Evolutionary conservation across 2,888 invertebrate genomes (phyloP), one percentile per base, ranked within the genome.

Genomic region (Coelopa pilipes): DNA sequence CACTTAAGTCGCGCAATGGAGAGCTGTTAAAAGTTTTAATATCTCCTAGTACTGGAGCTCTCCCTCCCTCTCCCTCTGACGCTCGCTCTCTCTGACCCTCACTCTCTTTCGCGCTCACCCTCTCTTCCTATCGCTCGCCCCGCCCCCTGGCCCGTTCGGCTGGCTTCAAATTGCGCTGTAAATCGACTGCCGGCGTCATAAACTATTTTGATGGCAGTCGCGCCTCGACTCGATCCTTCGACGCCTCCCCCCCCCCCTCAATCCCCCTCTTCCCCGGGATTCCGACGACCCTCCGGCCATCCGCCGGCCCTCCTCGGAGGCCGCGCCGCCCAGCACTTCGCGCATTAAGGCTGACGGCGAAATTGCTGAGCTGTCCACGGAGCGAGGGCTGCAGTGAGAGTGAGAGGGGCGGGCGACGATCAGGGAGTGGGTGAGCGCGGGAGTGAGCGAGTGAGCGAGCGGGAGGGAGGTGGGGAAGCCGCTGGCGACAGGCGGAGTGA

Each of bases 1-100:
- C 67, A 67, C 67, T 67, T 67, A 67, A 67, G 24, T 9, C 2
- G 34, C 50, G 67, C 50, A 67, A 67, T 67, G 50, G n/a, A 49
- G 47, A 66, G 66, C 17, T 49, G 21, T 24, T 67, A 24, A 67
- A 67, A 67, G 67, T 66, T 34, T 66, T 47, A 11, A 34, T 50
- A 53, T 53, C 2, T 34, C 7, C 34, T 34, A 34, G n/a, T n/a
- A n/a, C n/a, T 7, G 34, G 7, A 34, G 7, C 34, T 4, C 4
- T 34, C 7, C 34, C 34, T 34, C 34, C 2, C 34, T 34, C 34
- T 34, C 34, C 2, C 7, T 34, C n/a, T n/a, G 13, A 13, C 13
- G 3, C n/a, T 15, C n/a, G 3, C n/a, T 53, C 53, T 34, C n/a
- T 53, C 15, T 53, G n/a, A n/a, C n/a, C 13, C 10, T n/a, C 10